Conservation (phyloP, 2,797 vertebrate species). For the Philypnodon macrostomus region DNA sequence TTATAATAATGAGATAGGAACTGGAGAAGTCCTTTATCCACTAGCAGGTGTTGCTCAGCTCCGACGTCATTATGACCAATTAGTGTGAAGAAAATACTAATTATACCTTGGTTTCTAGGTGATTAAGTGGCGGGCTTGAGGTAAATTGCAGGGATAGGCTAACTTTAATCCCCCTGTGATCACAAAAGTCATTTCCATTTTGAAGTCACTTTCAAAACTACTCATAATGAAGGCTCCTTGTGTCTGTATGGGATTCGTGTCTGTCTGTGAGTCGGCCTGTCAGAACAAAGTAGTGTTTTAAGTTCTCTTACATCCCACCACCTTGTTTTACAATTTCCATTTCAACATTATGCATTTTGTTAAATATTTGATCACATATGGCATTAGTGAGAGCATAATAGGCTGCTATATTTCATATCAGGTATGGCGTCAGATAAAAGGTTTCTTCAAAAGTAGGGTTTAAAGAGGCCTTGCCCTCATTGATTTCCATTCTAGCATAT, state of each 20-base stretch:
- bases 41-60: conserved; percentile 63
- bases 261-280: conserved; percentile 41
- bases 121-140: conserved; percentile 66
- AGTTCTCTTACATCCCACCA: conserved; percentile 16
- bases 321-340: conserved; percentile 9
- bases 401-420: conserved; percentile 3
- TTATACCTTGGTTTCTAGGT: conserved; percentile 64
- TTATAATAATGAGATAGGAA: conserved; percentile 67
- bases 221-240: conserved; percentile 51
- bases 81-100: conserved; percentile 73
- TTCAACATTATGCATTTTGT: conserved; percentile 12
- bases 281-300: conserved; percentile 37
- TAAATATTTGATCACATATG: conserved; percentile 6
- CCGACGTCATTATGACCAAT: conserved; percentile 73
- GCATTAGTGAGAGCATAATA: conserved; percentile 1
- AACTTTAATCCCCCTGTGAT: conserved; percentile 66
- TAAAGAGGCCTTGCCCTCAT: not conserved
- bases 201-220: conserved; percentile 57
- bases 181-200: conserved; percentile 61
- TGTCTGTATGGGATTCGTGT: conserved; percentile 34
- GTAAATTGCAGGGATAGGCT: conserved; percentile 68
- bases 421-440: not conserved
- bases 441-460: not conserved
- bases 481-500: not conserved
- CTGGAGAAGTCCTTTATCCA: conserved; percentile 54